Percentiles rank a stretch among this genome's conserved stretches.
phyloP scores from a whole-genome alignment of 2,113 vertebrate genomes.

The Eira barbara region DNA sequence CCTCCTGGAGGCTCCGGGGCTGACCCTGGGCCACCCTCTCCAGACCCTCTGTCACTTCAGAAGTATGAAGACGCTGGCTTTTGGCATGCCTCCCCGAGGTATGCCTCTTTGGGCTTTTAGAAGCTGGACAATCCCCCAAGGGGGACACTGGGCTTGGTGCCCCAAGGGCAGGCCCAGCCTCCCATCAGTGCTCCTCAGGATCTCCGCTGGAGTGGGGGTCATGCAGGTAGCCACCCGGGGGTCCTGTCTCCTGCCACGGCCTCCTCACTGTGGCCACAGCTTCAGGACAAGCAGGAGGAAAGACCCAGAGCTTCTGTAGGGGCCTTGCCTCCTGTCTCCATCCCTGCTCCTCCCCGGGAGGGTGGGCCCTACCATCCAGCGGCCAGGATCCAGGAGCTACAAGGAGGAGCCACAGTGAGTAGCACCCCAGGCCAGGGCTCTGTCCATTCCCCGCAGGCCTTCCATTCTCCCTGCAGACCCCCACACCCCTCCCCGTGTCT shows the following conservation, averaged over 20 bases:
- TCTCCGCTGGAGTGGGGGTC: not conserved
- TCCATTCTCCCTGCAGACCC: not conserved
- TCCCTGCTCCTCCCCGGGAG: not conserved
- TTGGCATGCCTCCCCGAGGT: not conserved
- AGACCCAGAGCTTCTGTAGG: too few species aligned
- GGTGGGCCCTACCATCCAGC: too few species aligned
- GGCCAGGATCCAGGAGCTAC: not conserved
- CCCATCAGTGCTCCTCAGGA: not conserved
- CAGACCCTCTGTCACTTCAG: not conserved
- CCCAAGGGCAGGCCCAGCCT: not conserved
- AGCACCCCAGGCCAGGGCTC: not conserved
- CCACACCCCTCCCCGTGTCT: not conserved
- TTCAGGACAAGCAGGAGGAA: rapidly evolving
- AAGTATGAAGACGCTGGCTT: not conserved
- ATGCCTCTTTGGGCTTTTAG: not conserved
- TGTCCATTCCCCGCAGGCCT: not conserved
- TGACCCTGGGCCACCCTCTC: not conserved
- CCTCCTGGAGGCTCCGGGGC: rapidly evolving
- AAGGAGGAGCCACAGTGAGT: rapidly evolving
- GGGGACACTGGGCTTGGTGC: not conserved
- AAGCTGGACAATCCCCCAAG: not conserved
- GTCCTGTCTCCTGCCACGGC: not conserved
- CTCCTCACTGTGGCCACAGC: not conserved
- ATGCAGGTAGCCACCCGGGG: not conserved
- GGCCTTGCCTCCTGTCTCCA: not conserved